Conservation (phyloP, 2,888 invertebrate species). For the Scaptomyza cyrtandrae region DNA sequence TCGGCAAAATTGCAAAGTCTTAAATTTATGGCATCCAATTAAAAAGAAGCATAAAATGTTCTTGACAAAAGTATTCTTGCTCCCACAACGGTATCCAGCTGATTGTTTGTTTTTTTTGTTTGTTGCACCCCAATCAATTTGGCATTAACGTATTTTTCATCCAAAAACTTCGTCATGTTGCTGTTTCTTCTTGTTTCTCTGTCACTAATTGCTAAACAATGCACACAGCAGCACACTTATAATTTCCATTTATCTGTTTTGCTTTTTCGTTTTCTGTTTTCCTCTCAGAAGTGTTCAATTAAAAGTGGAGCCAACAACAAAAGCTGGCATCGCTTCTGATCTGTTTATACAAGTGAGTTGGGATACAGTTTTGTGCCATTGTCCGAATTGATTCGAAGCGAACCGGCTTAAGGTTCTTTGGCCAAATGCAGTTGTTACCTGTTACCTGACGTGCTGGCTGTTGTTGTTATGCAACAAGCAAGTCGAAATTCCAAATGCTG, state of each 20-base stretch:
- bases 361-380: slow-evolving; percentile 7
- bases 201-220: slow-evolving; percentile 58
- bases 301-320: slow-evolving; percentile 28
- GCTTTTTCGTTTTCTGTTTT: slow-evolving; percentile 1
- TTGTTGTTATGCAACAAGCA: slow-evolving; percentile 31
- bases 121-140: slow-evolving; percentile 41
- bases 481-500: slow-evolving; percentile 48
- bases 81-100: not conserved
- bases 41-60: slow-evolving; percentile 3
- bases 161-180: not conserved
- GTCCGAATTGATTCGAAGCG: slow-evolving; percentile 42
- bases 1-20: not conserved
- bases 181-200: not conserved
- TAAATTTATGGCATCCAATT: slow-evolving; percentile 26
- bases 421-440: slow-evolving; percentile 17
- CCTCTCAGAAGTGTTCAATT: slow-evolving; percentile 40
- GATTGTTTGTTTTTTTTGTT: not conserved
- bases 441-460: slow-evolving; percentile 5
- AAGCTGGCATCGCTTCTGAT: slow-evolving; percentile 18
- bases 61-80: slow-evolving; percentile 6
- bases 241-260: slow-evolving; percentile 50
- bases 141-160: slow-evolving; percentile 41
- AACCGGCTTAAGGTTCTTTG: slow-evolving; percentile 7
- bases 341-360: slow-evolving; percentile 37
- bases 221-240: slow-evolving; percentile 40